Percentiles rank a stretch among this genome's conserved stretches.
Evolutionary conservation across 2,888 invertebrate genomes (phyloP).

Genomic region (Lordiphosa andalusiaca): DNA sequence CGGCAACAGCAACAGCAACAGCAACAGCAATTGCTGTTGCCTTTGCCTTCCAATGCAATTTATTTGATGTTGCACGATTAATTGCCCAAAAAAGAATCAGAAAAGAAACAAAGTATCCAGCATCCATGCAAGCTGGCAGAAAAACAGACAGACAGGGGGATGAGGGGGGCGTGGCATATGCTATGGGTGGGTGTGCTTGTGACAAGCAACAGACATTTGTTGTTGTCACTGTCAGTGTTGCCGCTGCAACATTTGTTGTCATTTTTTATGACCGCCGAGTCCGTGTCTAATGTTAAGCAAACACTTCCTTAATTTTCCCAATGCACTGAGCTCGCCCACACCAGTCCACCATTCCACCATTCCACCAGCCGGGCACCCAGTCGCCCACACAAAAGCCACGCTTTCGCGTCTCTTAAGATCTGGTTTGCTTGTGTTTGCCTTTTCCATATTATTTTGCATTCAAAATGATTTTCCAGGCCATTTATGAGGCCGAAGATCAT

Average conservation of each 20-base stretch:
- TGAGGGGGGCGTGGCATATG: slow-evolving; percentile 18
- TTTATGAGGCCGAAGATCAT: too few relatives aligned
- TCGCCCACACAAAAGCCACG: slow-evolving; percentile 16
- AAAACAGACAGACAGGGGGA: neutral
- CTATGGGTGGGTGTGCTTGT: slow-evolving; percentile 41
- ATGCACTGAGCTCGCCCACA: slow-evolving; percentile 47
- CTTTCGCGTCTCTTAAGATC: neutral
- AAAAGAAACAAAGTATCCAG: slow-evolving; percentile 17
- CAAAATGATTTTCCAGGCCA: too few relatives aligned
- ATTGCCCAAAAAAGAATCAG: slow-evolving; percentile 51
- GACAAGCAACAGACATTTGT: slow-evolving; percentile 51
- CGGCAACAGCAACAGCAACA: slow-evolving; percentile 21
- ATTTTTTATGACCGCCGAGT: slow-evolving; percentile 50
- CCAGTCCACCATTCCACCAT: slow-evolving; percentile 8
- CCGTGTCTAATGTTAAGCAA: slow-evolving; percentile 43
- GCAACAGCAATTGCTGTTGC: slow-evolving; percentile 15
- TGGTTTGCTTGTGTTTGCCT: too few relatives aligned
- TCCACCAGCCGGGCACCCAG: neutral
- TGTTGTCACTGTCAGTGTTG: slow-evolving; percentile 32
- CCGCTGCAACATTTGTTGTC: slow-evolving; percentile 68
- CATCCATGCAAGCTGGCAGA: slow-evolving; percentile 4
- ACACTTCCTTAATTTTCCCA: slow-evolving; percentile 55
- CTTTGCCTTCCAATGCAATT: slow-evolving; percentile 60
- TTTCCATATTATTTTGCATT: too few relatives aligned
- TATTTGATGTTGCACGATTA: slow-evolving; percentile 73